phyloP scores from a whole-genome alignment of 2,888 invertebrate genomes.

The Poecilobothrus nobilitatus region DNA sequence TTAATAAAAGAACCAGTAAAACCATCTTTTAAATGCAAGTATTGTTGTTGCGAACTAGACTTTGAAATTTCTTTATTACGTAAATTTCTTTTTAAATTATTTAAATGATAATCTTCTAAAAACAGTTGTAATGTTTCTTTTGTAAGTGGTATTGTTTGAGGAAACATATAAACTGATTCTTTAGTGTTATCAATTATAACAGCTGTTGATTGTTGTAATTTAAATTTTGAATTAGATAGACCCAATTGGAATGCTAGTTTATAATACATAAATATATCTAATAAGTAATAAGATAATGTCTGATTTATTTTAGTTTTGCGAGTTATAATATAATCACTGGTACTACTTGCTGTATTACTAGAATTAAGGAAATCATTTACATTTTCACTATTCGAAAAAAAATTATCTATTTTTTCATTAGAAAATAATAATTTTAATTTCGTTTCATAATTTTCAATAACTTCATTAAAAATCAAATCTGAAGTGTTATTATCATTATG shows the following conservation, averaged over 20 bases:
- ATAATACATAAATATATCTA: slow-evolving; percentile 9
- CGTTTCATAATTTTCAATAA: background rate
- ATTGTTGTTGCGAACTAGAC: background rate
- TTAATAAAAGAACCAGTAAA: background rate
- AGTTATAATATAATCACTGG: background rate
- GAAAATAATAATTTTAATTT: background rate
- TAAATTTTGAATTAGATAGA: slow-evolving; percentile 2
- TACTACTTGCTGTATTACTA: background rate
- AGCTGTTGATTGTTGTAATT: background rate
- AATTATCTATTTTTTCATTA: no score
- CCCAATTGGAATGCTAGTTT: slow-evolving; percentile 7
- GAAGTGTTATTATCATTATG: background rate
- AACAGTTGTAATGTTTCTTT: background rate
- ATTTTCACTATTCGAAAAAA: background rate
- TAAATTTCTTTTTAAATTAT: slow-evolving; percentile 7
- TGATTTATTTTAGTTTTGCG: slow-evolving; percentile 1
- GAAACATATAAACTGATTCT: background rate
- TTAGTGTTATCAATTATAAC: slow-evolving; percentile 7
- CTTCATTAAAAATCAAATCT: background rate
- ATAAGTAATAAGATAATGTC: background rate
- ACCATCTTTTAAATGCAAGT: background rate
- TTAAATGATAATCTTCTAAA: background rate
- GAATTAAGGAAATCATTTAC: background rate
- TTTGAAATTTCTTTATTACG: background rate
- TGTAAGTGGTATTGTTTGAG: background rate